Evolutionary conservation across 2,888 invertebrate species (phyloP), one percentile per base, ranked within the genome.

Genomic region (Saturnia japonica): DNA sequence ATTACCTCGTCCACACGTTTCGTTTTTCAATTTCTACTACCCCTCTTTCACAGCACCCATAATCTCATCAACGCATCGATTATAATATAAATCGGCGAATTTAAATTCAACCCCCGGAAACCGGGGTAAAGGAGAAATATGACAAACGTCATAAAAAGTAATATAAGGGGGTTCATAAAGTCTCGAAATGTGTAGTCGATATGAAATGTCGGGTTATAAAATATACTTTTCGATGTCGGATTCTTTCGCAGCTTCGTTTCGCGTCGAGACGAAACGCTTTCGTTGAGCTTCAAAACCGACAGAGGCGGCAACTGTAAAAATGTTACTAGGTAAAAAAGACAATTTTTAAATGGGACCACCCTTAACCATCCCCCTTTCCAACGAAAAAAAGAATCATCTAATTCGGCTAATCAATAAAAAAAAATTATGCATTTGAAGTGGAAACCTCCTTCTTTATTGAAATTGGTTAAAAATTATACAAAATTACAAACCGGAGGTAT

Each of bases 31-130:
- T 71, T 70, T 70, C 34, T 47, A 60, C 28, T 28, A 25, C 60
- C 62, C 51, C 67, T 45, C 42, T 28, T 22, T 28, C 54, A 66
- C 22, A 54, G 22, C 69, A 19, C 45, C 62, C 69, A 69, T 69
- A 70, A 82, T 80, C 78, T 76, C 83, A 88, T 88, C 82, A 77
- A 80, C 82, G 78, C 82, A 84, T 88, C 90, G 90, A 92, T 91
- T 91, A 89, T 89, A 91, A 89, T 91, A 91, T 90, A 90, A 90
- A 92, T 92, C 89, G 90, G 77, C 76, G 82, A 83, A 88, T 91
- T 91, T 88, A 89, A 89, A 90, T 82, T 83, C 80, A 79, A 84
- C 86, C 85, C 86, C 83, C 82, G 76, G 80, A 78, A 82, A 76
- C 74, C 73, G 51, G 74, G 66, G 75, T 67, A 66, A 45, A 71